Percentiles rank a stretch among this genome's conserved stretches.
These are phyloP conservation scores for Platichthys flesus DNA, from an alignment of 2,113 vertebrate genomes.

Conservation along the genomic window DNA sequence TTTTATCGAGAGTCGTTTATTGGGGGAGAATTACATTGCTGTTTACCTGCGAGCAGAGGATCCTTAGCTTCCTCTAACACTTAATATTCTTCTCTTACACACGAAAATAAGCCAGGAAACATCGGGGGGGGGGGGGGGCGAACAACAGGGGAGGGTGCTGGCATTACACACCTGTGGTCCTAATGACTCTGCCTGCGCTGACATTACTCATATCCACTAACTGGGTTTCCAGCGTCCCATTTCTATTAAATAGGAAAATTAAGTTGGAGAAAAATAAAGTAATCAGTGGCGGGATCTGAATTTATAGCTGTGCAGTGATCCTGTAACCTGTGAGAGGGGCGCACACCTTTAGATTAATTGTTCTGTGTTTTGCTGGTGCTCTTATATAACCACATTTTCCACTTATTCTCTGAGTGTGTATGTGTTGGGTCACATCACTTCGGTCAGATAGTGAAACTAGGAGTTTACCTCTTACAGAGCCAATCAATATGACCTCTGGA, in stretches of 20 bases:
- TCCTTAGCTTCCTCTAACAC: neutral
- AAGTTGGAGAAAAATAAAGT: slow-evolving; percentile 21
- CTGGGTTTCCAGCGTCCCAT: slow-evolving; percentile 37
- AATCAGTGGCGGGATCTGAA: slow-evolving; percentile 10
- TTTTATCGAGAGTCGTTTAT: neutral
- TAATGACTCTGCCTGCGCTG: slow-evolving; percentile 59
- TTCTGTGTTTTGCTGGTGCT: neutral
- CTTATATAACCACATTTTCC: neutral
- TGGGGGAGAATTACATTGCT: neutral
- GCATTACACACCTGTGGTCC: slow-evolving; percentile 69
- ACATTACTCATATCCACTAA: slow-evolving; percentile 54
- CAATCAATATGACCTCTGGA: slow-evolving; percentile 82
- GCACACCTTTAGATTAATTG: neutral
- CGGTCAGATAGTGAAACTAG: slow-evolving; percentile 62
- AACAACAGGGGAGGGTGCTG: slow-evolving; percentile 46
- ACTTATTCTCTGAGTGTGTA: neutral
- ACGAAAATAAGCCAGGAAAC: slow-evolving; percentile 38
- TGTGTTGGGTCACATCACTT: slow-evolving; percentile 35
- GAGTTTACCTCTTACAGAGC: slow-evolving; percentile 70
- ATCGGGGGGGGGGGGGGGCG: slow-evolving; percentile 10
- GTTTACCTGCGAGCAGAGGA: slow-evolving; percentile 1
- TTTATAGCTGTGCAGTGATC: neutral
- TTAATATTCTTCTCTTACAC: slow-evolving; percentile 19
- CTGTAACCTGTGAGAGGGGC: neutral
- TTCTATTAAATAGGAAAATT: slow-evolving; percentile 30